Base-by-base conservation (phyloP, 2,113 vertebrate genomes). In the Rhizomys pruinosus region DNA sequence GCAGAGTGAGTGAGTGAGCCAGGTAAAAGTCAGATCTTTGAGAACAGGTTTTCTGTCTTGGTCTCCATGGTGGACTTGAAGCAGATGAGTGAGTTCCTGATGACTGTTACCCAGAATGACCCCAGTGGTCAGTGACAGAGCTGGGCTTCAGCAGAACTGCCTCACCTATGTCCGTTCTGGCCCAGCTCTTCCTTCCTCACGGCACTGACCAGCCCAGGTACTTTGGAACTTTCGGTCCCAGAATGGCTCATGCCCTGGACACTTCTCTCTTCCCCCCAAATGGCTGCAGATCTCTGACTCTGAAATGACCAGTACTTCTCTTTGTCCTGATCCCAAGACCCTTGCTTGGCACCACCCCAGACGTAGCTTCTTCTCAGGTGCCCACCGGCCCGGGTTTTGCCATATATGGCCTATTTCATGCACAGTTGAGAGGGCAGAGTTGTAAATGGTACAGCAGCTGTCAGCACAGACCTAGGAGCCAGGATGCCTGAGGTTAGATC, bases 361-460 rank as follows among this genome's bases (percentile, higher is more conserved):
- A 42, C 34, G 25, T 44, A 5, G 37, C 77, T 59, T 92, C 73
- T 16, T 9, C 47, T 16, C 59, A 10, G 77, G 72, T 0, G 2
- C 52, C 84, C 16, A 0, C 10, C 1, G 69, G 32, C 59, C 55
- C 87, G 15, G 5, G 17, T 47, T n/a, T 76, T 42, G 80, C 59
- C 39, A 9, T 59, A 29, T 2, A 2, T 11, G 11, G 76, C 12
- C 68, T 25, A 37, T 4, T 22, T 16, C 59, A 5, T 22, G n/a
- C 0, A 0, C 0, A 1, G 66, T 19, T 12, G 57, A 9, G 44
- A 57, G n/a, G 15, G 47, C 34, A 23, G 3, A 7, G 3, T 52
- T 52, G 47, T 52, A 52, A 52, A 52, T 52, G 47, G 47, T 52
- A 11, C 47, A 52, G 11, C n/a, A 52, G 47, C 47, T 52, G 11